Evolutionary conservation across 2,888 invertebrate genomes (phyloP), one percentile per base, ranked within the genome.

Genomic region (Laothoe populi): DNA sequence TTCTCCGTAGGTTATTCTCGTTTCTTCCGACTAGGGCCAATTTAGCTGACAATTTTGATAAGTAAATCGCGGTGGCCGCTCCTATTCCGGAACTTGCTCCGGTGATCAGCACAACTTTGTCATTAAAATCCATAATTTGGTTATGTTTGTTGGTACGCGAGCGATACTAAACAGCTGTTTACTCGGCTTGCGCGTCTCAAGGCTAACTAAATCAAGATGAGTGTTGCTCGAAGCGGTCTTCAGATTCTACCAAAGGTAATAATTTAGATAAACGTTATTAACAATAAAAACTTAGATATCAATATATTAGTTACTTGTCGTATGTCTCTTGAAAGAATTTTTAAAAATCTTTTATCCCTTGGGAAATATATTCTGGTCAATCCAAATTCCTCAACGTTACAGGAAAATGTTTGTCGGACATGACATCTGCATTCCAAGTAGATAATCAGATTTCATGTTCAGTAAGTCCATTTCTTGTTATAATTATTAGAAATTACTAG

Each of bases 11-110:
- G 72, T 88, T 88, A 44, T 79, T 79, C 38, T 86, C 89, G 44
- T 83, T 88, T 46, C 90, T 84, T 24, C 94, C 97, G 79, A 93
- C 95, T 81, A 94, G 94, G 21, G 93, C 94, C 16, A 96, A 79
- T 65, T 90, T 92, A 1, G 95, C 96, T 1, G 95, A 95, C 59
- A 94, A 85, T 74, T 94, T 94, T 0, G 96, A 94, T 64, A 97
- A 94, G 67, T 95, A 93, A 1, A 95, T 83, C 0, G 96, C 96
- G 3, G 96, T 94, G 4, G 95, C 95, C 2, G 95, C 95, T 0
- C 96, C 96, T 63, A 96, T 96, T 0, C 96, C 96, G 0, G 96
- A 96, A 81, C 96, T 96, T 0, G 96, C 95, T 40, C 96, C 96
- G 1, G 95, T 95, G 64, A 95, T 94, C 49, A 95, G 73, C 48